Conservation (phyloP, 2,797 vertebrate species). For the Natrix natrix region DNA sequence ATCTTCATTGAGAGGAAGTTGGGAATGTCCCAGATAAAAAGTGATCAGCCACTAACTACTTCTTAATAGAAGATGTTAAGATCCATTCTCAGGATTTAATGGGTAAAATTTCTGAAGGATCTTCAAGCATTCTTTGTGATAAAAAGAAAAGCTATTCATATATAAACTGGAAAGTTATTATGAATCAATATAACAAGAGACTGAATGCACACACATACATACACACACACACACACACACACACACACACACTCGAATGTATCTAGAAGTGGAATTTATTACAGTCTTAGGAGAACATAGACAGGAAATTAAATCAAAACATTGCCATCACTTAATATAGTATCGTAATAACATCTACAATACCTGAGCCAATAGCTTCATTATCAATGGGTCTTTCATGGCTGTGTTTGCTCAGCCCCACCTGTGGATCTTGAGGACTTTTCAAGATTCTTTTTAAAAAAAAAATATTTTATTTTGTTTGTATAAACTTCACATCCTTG, state of each 20-base stretch:
- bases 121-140: neutral
- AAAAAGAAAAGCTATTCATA: neutral
- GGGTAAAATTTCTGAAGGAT: neutral
- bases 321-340: neutral
- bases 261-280: neutral
- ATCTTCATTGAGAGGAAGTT: neutral
- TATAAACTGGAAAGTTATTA: neutral
- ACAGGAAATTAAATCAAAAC: neutral
- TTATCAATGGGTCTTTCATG: neutral
- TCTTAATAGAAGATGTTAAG: neutral
- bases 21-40: neutral
- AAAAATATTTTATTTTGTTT: too few relatives aligned
- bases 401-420: neutral
- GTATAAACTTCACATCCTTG: too few relatives aligned
- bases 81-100: neutral
- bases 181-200: neutral
- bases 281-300: neutral
- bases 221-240: neutral
- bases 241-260: neutral
- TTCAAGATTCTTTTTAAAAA: too few relatives aligned
- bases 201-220: neutral
- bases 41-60: too few relatives aligned
- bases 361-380: neutral
- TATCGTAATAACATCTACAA: neutral
- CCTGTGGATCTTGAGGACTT: neutral